A percentile compares a stretch with the other conserved stretches of the same genome.
phyloP scores from a whole-genome alignment of 2,113 vertebrate genomes.

The Zootoca vivipara region DNA sequence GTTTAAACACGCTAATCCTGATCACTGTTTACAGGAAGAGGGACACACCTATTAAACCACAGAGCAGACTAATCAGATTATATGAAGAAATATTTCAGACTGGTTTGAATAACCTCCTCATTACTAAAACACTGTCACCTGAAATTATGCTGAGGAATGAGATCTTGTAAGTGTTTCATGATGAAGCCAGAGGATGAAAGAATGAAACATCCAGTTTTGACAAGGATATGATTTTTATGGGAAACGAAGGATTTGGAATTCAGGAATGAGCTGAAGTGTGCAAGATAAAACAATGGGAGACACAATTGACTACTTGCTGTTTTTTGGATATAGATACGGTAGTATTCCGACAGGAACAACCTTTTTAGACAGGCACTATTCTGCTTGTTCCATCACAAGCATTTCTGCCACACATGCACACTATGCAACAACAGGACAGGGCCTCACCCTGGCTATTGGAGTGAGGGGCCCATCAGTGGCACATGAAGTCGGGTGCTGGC shows the following conservation, averaged over 20 bases:
- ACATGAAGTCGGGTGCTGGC: neutral
- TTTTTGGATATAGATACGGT: neutral
- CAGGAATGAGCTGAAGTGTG: neutral
- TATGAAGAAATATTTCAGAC: neutral
- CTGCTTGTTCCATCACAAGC: too few species aligned
- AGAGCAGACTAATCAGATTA: neutral
- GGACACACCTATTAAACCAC: slow-evolving; percentile 22
- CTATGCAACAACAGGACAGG: too few species aligned
- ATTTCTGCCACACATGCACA: too few species aligned
- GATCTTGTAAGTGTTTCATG: neutral
- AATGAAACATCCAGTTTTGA: slow-evolving; percentile 6
- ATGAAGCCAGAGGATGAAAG: neutral
- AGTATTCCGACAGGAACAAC: neutral
- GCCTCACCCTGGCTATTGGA: too few species aligned
- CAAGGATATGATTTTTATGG: neutral
- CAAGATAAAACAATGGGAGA: neutral
- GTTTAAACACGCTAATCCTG: slow-evolving; percentile 21
- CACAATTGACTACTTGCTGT: neutral
- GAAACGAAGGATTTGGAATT: neutral
- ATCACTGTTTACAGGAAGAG: slow-evolving; percentile 18
- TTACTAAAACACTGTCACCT: neutral
- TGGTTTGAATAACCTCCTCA: neutral
- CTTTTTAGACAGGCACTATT: neutral
- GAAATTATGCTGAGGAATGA: neutral
- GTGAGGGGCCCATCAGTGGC: too few species aligned